These are phyloP conservation scores for Peromyscus polionotus DNA, from an alignment of 2,113 vertebrate genomes.

Conservation along the genomic window DNA sequence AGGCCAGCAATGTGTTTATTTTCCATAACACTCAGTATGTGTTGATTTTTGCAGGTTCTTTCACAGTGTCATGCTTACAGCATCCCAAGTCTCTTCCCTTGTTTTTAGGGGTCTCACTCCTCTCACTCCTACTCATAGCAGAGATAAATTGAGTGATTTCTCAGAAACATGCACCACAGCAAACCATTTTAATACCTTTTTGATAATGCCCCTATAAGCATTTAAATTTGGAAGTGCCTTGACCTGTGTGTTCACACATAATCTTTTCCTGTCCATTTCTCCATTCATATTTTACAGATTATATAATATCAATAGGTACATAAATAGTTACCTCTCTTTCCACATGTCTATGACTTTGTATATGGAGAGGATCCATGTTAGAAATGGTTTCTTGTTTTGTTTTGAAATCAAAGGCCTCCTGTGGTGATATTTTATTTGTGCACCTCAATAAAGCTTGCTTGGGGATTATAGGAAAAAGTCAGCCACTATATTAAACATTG, in stretches of 20 bases:
- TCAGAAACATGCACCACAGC: neutral
- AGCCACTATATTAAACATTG: too few relatives aligned
- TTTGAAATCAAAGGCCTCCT: neutral
- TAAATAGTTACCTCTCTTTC: neutral
- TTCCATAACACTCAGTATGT: neutral
- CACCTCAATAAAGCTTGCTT: too few relatives aligned
- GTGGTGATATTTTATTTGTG: too few relatives aligned
- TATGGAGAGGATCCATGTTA: conserved; percentile 4
- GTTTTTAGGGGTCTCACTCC: neutral
- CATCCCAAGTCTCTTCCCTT: neutral
- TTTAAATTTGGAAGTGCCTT: neutral
- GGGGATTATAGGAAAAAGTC: too few relatives aligned
- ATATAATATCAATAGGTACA: neutral
- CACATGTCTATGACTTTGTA: neutral
- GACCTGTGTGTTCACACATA: neutral
- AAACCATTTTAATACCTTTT: neutral
- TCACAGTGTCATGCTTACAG: neutral
- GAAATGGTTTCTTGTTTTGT: neutral
- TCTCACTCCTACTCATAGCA: neutral
- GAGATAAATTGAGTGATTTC: neutral
- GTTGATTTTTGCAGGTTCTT: neutral
- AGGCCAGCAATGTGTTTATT: neutral
- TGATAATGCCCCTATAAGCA: neutral
- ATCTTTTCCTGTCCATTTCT: neutral
- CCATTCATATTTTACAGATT: neutral